Conservation (phyloP, 2,888 invertebrate genomes). For the Acanthoscelides obtectus region DNA sequence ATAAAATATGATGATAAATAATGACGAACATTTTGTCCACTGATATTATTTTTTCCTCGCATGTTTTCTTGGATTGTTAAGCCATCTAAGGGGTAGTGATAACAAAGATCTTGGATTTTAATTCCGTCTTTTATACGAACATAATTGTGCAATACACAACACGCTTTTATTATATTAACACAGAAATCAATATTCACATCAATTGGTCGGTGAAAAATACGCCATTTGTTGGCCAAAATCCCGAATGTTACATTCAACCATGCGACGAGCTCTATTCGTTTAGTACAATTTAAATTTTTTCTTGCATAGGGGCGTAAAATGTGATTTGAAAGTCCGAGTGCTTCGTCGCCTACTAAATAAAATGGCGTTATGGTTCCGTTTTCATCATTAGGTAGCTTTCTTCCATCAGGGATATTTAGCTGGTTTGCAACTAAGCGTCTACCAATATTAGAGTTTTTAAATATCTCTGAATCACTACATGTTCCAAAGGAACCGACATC, state of each 20-base stretch:
- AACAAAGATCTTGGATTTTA: conserved; percentile 17
- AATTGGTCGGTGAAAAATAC: conserved; percentile 26
- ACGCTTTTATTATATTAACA: conserved; percentile 20
- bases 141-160: conserved; percentile 16
- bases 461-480: conserved; percentile 29
- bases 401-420: conserved; percentile 25
- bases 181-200: conserved; percentile 12
- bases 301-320: conserved; percentile 32
- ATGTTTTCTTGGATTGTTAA: conserved; percentile 18
- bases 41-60: conserved; percentile 20
- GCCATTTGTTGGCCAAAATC: conserved; percentile 36
- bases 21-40: conserved; percentile 17
- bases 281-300: conserved; percentile 20
- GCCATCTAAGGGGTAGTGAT: conserved; percentile 9
- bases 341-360: conserved; percentile 33
- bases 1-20: conserved; percentile 19
- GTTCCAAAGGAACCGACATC: conserved; percentile 30
- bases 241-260: conserved; percentile 25
- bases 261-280: conserved; percentile 20
- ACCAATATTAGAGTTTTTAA: conserved; percentile 27
- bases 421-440: conserved; percentile 22
- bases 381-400: conserved; percentile 27
- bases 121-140: conserved; percentile 16
- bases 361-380: conserved; percentile 25
- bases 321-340: conserved; percentile 30